These are phyloP conservation scores for Leptopterna dolabrata DNA, from an alignment of 2,888 invertebrate genomes.

Conservation along the genomic window DNA sequence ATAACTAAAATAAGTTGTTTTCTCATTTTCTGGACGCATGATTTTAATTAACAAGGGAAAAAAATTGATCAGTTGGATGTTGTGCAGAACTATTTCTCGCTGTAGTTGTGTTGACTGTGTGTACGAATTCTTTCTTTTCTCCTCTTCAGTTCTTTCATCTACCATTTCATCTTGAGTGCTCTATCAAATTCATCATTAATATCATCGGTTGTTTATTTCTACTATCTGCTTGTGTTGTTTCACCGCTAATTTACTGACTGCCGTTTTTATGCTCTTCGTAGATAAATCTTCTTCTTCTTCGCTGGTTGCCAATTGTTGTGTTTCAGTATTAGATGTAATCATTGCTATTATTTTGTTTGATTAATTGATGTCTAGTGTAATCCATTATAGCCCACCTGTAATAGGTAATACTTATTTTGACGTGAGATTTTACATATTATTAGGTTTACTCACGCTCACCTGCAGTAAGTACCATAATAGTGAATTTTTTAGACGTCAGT, in stretches of 20 bases:
- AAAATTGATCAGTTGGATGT: background rate
- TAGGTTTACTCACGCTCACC: no score
- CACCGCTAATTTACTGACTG: background rate
- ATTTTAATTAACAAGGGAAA: slow-evolving; percentile 32
- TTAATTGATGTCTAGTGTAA: background rate
- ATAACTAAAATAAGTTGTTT: slow-evolving; percentile 41
- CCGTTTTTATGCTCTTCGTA: background rate
- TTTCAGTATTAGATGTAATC: no score
- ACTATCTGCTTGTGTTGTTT: background rate
- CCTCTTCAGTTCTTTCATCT: slow-evolving; percentile 18
- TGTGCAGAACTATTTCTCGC: background rate
- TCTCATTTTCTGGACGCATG: slow-evolving; percentile 35
- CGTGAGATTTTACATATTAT: no score
- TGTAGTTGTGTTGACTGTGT: background rate
- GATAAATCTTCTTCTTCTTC: no score
- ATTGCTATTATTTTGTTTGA: background rate
- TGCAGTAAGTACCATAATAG: no score
- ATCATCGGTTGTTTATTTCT: background rate
- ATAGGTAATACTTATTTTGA: no score
- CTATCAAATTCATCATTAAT: slow-evolving; percentile 17
- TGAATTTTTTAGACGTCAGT: no score
- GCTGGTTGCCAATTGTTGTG: no score
- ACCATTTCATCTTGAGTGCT: slow-evolving; percentile 22
- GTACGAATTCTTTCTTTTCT: background rate
- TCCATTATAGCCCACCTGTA: no score